These are phyloP conservation scores for Pogonomyrmex californicus DNA, from an alignment of 1,140 invertebrate genomes.

Conservation along the genomic window DNA sequence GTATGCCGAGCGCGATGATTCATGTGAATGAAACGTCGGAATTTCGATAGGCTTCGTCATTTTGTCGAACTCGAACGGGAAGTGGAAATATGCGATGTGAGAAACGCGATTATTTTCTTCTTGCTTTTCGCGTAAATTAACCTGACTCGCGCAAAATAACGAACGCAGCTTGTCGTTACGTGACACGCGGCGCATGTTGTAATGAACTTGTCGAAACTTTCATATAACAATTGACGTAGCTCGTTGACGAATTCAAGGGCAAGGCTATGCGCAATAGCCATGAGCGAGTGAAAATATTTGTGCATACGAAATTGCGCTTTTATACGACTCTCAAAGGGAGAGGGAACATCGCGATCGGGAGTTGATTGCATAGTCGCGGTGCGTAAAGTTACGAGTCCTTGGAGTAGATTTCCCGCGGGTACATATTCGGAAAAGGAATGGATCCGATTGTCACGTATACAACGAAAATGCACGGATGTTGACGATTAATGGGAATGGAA, in stretches of 20 bases:
- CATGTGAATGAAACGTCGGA: background rate
- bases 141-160: background rate
- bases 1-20: background rate
- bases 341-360: slow-evolving; percentile 1
- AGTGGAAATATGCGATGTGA: background rate
- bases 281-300: slow-evolving; percentile 5
- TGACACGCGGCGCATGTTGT: background rate
- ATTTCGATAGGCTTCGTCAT: slow-evolving; percentile 1
- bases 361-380: background rate
- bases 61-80: background rate
- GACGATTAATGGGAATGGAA: slow-evolving; percentile 48
- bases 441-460: slow-evolving; percentile 10
- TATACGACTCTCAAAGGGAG: background rate
- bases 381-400: slow-evolving; percentile 3
- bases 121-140: background rate
- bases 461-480: background rate
- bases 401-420: slow-evolving; percentile 39
- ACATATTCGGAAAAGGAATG: background rate
- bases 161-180: background rate
- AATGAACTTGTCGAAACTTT: background rate
- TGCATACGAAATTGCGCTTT: background rate
- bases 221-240: background rate
- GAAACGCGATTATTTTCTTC: background rate
- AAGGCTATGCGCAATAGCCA: too few relatives aligned
- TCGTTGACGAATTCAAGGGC: slow-evolving; percentile 29